Evolutionary conservation across 2,797 vertebrate genomes (phyloP), one percentile per base, ranked within the genome.

Genomic region (Semotilus atromaculatus): DNA sequence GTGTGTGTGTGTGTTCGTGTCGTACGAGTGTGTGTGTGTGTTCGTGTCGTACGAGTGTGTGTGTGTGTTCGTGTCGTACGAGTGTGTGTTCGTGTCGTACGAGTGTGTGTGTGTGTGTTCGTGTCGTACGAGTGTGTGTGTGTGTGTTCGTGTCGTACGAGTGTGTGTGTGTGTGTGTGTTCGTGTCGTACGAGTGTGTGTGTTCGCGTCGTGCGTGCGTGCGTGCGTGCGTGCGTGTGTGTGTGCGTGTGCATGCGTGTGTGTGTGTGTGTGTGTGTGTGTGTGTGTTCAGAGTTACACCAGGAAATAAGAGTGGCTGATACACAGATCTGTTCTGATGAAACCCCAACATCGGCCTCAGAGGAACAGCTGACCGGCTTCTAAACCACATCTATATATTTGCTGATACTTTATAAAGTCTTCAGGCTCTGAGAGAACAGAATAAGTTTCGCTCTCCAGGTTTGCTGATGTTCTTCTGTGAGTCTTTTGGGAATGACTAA

Each of bases 401-500:
- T 14, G 21, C 51, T 58, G 31, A 75, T 23, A 53, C 72, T 53
- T 74, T 7, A 53, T 34, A 18, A 58, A 43, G n/a, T 68, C 64
- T 80, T 67, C 45, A 53, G 62, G 78, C 78, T 26, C 26, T 7
- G 21, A 48, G 38, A 23, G 8, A 45, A 64, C 76, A 45, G 11
- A 64, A 48, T 4, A 34, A 48, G 51, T 82, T 68, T 73, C 11
- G 75, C 21, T 72, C 31, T 70, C 19, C 76, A 45, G 78, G 81
- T 68, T 70, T 80, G 79, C 34, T 71, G 71, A 29, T n/a, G 79
- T 75, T 80, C 53, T 78, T 77, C 67, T 85, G 66, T 74, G 66
- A 70, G 79, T 88, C 79, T 73, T 81, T 87, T 64, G 60, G 76
- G 86, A 88, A 86, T 90, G 88, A 90, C 87, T 90, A 89, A 87